Base-by-base conservation (phyloP, 2,797 vertebrate genomes). In the Alectoris magna region DNA sequence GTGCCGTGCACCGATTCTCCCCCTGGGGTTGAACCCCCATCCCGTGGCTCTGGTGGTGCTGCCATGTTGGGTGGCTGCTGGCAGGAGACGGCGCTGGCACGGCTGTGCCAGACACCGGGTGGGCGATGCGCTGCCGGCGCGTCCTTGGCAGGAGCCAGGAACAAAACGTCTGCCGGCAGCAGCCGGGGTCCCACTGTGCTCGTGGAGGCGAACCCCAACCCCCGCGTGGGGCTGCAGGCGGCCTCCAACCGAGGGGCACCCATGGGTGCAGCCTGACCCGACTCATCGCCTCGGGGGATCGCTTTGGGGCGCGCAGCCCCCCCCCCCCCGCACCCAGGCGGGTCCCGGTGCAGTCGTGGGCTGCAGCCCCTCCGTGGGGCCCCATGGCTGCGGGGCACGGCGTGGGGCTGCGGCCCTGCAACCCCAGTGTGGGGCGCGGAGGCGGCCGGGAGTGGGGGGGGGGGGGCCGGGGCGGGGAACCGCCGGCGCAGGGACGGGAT, bases 81-180 rank as follows among this genome's bases (percentile, higher is more conserved):
- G 92, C 4, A 63, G 49, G 79, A 75, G 91, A 80, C 81, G 46
- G 74, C 5, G 84, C 89, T 66, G 87, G 93, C 49, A 4, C 70
- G 23, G 92, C 62, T 34, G 60, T 94, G 95, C 95, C 95, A 96
- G 95, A 94, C 94, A 59, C 84, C 73, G 74, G 91, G 96, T 96
- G 95, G 95, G 96, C 85, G 91, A 91, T 4, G 27, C 46, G 88
- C 83, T 64, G 84, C 90, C 23, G 2, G 91, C 41, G 22, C 29
- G 91, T 82, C 88, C 95, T 92, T 91, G 92, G 90, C 92, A 85
- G 51, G 27, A 48, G 76, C 24, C 6, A 64, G 91, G 95, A 96
- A 94, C 95, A 8, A 31, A 27, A 83, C 22, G 46, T 87, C 87
- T 94, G 80, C 82, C 14, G 5, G n/a, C 71, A 55, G 77, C 6